Base-by-base conservation (phyloP, 2,888 invertebrate genomes). In the Pseudococcus longispinus region DNA sequence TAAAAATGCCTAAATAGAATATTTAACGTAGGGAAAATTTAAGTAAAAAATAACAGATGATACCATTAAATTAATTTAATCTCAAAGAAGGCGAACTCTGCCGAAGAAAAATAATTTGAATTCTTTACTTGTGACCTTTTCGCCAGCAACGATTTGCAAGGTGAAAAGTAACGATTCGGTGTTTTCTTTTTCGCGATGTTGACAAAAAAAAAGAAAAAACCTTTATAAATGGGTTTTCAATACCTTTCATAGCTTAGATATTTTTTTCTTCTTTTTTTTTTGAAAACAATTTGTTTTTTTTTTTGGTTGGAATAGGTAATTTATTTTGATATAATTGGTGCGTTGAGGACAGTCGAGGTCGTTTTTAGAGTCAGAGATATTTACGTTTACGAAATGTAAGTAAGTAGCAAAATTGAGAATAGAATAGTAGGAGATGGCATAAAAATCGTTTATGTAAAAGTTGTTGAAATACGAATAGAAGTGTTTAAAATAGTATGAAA, bases 61-160 rank as follows among this genome's bases (percentile, higher is more conserved):
- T 80, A 15, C 77, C 77, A 42, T 80, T 80, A 42, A 80, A 80
- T 80, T 80, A 80, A 80, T 80, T 80, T 42, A 80, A 80, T 42
- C 77, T 42, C 9, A 1, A 29, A 70, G 60, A 2, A 29, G 29
- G 32, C 29, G n/a, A n/a, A n/a, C n/a, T n/a, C 18, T 70, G 29
- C 29, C 15, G 9, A 70, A 70, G 29, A 2, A 29, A 70, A 70
- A 70, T 70, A 70, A 70, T 70, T 70, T 70, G 70, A 70, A 70
- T 70, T 70, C 29, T 70, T 70, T 29, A 29, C 29, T 70, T 70
- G 70, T 29, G 70, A 70, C 70, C 70, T 70, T 70, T 70, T 70
- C 29, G 26, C 15, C 29, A 6, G 70, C n/a, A 70, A 29, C 70
- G 15, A 70, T 70, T 70, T 70, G 32, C 29, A 70, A 70, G 18